phyloP scores from a whole-genome alignment of 2,888 invertebrate species.

The Aphodius granarius region DNA sequence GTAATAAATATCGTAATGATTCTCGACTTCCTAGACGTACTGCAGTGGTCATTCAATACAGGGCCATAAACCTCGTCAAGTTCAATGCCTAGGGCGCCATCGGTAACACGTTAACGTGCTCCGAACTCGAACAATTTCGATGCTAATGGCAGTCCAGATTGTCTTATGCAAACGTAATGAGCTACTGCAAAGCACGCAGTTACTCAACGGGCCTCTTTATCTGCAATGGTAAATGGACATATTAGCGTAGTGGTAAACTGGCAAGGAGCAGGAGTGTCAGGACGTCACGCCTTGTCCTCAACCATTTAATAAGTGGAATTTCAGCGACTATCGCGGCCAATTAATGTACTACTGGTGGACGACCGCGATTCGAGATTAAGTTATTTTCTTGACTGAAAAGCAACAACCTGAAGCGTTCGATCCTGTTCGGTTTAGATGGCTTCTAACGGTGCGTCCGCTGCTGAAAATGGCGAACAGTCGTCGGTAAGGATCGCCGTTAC shows the following conservation, averaged over 20 bases:
- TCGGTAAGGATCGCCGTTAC: constrained; percentile 17
- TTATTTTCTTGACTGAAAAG: constrained; percentile 8
- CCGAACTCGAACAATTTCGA: constrained; percentile 24
- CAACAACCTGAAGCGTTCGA: neutral
- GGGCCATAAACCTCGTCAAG: constrained; percentile 12
- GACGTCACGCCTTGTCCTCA: constrained; percentile 6
- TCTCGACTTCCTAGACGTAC: neutral
- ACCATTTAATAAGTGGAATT: constrained; percentile 11
- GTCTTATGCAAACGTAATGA: constrained; percentile 29
- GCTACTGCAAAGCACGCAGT: constrained; percentile 25
- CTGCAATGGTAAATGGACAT: constrained; percentile 19
- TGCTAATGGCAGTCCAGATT: constrained; percentile 30
- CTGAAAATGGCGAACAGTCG: constrained; percentile 19
- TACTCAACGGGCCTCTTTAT: constrained; percentile 21
- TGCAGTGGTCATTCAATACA: neutral
- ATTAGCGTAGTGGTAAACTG: constrained; percentile 15
- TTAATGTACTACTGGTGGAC: neutral
- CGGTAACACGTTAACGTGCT: constrained; percentile 26
- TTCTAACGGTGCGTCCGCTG: constrained; percentile 18
- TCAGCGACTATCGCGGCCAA: constrained; percentile 1
- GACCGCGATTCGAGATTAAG: constrained; percentile 14
- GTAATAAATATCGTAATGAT: neutral
- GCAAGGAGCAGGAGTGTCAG: neutral
- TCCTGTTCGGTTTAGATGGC: constrained; percentile 19
- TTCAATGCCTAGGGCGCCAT: constrained; percentile 31